Conservation (phyloP, 1,140 invertebrate genomes). For the Liolophura sinensis region DNA sequence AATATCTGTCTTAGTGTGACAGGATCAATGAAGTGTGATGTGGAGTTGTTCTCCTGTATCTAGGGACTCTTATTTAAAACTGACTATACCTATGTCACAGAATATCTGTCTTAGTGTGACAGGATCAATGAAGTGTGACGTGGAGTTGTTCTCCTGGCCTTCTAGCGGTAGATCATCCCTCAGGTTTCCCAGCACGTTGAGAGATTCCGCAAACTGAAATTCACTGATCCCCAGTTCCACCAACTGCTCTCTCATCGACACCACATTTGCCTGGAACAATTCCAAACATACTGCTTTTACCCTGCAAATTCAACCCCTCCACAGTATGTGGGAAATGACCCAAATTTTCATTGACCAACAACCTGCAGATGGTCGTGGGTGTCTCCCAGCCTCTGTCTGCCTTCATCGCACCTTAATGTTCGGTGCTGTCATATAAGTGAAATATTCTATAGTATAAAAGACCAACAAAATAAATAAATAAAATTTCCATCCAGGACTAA, state of each 20-base stretch:
- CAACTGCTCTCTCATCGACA: slow-evolving; percentile 19
- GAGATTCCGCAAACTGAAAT: slow-evolving; percentile 5
- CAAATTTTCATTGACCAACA: too few relatives aligned
- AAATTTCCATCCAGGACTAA: too few relatives aligned
- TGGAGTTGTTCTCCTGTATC: slow-evolving; percentile 1
- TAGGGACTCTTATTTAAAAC: too few relatives aligned
- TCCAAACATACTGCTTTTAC: too few relatives aligned
- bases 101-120: slow-evolving; percentile 19
- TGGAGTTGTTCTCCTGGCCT: slow-evolving; percentile 1
- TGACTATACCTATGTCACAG: slow-evolving; percentile 19
- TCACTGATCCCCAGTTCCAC: slow-evolving; percentile 20
- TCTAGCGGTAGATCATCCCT: slow-evolving; percentile 1
- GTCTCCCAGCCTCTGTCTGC: too few relatives aligned
- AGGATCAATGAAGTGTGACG: slow-evolving; percentile 1
- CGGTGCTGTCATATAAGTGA: too few relatives aligned
- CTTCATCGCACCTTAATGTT: too few relatives aligned
- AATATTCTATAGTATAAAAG: too few relatives aligned
- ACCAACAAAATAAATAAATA: too few relatives aligned
- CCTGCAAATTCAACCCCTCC: too few relatives aligned
- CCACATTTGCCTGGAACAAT: slow-evolving; percentile 10
- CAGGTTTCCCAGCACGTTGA: slow-evolving; percentile 2
- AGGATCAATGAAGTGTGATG: slow-evolving; percentile 2
- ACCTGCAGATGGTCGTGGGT: too few relatives aligned
- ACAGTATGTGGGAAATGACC: too few relatives aligned
- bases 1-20: slow-evolving; percentile 3